Base-by-base conservation (phyloP, 2,113 vertebrate species). In the Tetrao urogallus region DNA sequence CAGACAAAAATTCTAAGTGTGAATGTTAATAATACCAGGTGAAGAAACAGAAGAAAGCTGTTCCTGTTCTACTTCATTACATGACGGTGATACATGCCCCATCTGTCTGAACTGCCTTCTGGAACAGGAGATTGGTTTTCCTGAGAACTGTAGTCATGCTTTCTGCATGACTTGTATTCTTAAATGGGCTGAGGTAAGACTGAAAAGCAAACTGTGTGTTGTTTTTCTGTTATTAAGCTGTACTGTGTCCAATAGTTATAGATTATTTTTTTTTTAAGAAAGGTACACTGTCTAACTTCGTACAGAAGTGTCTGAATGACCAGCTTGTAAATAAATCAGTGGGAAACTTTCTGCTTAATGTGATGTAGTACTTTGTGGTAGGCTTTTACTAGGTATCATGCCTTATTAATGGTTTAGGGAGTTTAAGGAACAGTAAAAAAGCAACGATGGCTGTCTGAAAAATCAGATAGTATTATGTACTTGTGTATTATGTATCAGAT, bases 151-250 rank as follows among this genome's bases (percentile, higher is more conserved):
- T 98, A 98, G 94, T 96, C 99, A 99, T 80, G 96, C 98, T 93
- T 99, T 99, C 97, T 99, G 99, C 96, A 96, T 99, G 82, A 91
- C 97, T 92, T 99, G 99, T 92, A 99, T 99, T 95, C 98, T 99
- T 90, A 99, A 98, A 32, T 99, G 99, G 99, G 98, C 99, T 89
- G 98, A 99, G 98, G 99, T 99, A 97, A 98, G 96, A 88, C 38
- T 92, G 42, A 95, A 34, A 91, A 72, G 54, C 32, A 92, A 75
- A 7, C 4, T 27, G 18, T 69, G 32, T 42, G 24, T 58, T 86
- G 24, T 58, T 86, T 77, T 80, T 10, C n/a, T 40, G 42, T 18
- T 75, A 32, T 60, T 42, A 60, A 60, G 43, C 10, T 72, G 34
- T 32, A 32, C n/a, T 81, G 9, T 8, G 19, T 90, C 14, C 78